phyloP scores from a whole-genome alignment of 2,888 invertebrate species.

The Autographa gamma region DNA sequence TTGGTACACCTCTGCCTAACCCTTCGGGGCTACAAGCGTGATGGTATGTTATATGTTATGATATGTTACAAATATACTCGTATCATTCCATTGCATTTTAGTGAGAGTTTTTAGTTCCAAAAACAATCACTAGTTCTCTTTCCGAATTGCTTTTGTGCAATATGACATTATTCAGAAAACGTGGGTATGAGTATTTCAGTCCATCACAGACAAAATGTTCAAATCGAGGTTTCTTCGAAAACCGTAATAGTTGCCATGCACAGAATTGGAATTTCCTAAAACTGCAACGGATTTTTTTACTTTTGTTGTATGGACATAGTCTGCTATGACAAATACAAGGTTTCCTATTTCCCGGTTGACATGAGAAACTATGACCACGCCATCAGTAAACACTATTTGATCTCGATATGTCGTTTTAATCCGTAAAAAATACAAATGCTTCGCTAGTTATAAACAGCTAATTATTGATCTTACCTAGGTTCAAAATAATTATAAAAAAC shows the following conservation, averaged over 20 bases:
- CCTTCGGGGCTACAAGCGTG: too few relatives aligned
- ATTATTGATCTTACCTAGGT: too few relatives aligned
- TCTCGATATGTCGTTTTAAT: too few relatives aligned
- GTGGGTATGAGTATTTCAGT: not conserved
- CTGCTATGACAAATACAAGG: not conserved
- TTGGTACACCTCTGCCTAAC: too few relatives aligned
- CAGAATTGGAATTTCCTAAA: not conserved
- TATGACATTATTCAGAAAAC: not conserved
- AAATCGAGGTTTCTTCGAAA: not conserved
- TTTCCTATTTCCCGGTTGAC: not conserved
- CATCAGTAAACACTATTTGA: too few relatives aligned
- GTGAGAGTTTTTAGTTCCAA: not conserved
- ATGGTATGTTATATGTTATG: too few relatives aligned
- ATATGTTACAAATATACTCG: too few relatives aligned
- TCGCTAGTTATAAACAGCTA: too few relatives aligned
- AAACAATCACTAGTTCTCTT: not conserved
- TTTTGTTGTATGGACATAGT: not conserved
- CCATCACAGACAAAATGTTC: not conserved
- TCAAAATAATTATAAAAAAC: too few relatives aligned
- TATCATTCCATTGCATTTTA: too few relatives aligned
- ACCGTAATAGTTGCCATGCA: not conserved
- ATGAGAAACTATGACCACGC: too few relatives aligned
- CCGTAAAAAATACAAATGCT: too few relatives aligned
- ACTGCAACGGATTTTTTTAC: not conserved
- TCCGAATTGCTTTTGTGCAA: not conserved